Percentiles rank a stretch among this genome's conserved stretches.
These are phyloP conservation scores for Gambelia wislizenii DNA, from an alignment of 2,797 vertebrate genomes.

Conservation along the genomic window DNA sequence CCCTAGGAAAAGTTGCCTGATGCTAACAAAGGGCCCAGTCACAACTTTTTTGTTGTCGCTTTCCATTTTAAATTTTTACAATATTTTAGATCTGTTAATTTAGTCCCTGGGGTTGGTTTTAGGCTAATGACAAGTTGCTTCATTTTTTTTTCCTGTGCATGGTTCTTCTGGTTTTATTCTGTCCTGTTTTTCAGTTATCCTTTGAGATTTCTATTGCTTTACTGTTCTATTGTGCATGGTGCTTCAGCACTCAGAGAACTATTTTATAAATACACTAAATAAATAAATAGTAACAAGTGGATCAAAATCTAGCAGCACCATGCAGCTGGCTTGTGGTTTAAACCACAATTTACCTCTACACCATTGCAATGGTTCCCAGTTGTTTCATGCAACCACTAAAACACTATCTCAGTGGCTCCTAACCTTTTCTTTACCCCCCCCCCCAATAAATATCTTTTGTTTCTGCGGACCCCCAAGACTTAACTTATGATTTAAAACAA, in stretches of 20 bases:
- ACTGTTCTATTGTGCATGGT: not conserved
- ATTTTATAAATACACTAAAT: not conserved
- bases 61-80: not conserved
- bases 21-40: not conserved
- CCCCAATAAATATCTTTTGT: too few species aligned
- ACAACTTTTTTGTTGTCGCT: not conserved
- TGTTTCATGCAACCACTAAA: not conserved
- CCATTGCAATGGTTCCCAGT: not conserved
- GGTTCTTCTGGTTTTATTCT: not conserved
- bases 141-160: not conserved
- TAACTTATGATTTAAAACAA: too few species aligned
- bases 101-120: not conserved
- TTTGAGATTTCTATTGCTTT: not conserved
- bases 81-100: not conserved
- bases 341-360: not conserved
- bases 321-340: not conserved
- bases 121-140: not conserved
- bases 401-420: too few species aligned
- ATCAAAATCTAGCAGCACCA: not conserved
- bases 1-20: not conserved
- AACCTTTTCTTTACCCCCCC: too few species aligned
- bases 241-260: not conserved
- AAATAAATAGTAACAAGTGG: not conserved
- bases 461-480: too few species aligned
- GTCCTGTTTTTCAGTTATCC: not conserved